Evolutionary conservation across 2,888 invertebrate species (phyloP).

Genomic region (Xestia c-nigrum): DNA sequence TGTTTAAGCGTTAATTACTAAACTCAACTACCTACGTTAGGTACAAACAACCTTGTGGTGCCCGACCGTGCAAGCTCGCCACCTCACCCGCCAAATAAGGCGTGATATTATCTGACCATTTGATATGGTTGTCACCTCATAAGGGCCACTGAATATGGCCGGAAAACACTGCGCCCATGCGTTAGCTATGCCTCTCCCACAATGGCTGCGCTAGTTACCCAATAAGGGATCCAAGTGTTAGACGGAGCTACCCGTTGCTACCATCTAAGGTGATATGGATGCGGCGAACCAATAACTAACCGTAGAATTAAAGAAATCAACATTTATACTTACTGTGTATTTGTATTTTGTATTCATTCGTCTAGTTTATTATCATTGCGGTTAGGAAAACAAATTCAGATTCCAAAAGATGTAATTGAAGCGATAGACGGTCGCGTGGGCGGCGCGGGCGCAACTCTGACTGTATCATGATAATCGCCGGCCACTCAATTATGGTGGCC

Average conservation of each 20-base stretch:
- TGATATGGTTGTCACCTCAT: conserved; percentile 75
- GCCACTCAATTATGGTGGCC: conserved; percentile 78
- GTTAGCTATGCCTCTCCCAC: conserved; percentile 70
- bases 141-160: conserved; percentile 70
- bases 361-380: conserved; percentile 59
- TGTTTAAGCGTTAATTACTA: conserved; percentile 39
- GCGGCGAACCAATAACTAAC: conserved; percentile 56
- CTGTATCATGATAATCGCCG: conserved; percentile 71
- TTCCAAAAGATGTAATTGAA: conserved; percentile 66
- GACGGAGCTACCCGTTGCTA: conserved; percentile 77
- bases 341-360: conserved; percentile 69
- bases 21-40: conserved; percentile 38
- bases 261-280: conserved; percentile 72
- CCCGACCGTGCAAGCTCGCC: conserved; percentile 51
- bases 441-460: conserved; percentile 70
- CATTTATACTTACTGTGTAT: conserved; percentile 46
- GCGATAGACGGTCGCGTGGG: conserved; percentile 67
- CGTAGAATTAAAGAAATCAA: conserved; percentile 62
- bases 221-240: conserved; percentile 73
- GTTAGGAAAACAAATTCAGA: conserved; percentile 67
- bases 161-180: conserved; percentile 70
- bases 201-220: conserved; percentile 78
- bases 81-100: conserved; percentile 70
- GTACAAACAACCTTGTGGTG: conserved; percentile 65
- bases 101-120: conserved; percentile 72